Evolutionary conservation across 2,113 vertebrate species (phyloP).

Genomic region (Podarcis raffonei): DNA sequence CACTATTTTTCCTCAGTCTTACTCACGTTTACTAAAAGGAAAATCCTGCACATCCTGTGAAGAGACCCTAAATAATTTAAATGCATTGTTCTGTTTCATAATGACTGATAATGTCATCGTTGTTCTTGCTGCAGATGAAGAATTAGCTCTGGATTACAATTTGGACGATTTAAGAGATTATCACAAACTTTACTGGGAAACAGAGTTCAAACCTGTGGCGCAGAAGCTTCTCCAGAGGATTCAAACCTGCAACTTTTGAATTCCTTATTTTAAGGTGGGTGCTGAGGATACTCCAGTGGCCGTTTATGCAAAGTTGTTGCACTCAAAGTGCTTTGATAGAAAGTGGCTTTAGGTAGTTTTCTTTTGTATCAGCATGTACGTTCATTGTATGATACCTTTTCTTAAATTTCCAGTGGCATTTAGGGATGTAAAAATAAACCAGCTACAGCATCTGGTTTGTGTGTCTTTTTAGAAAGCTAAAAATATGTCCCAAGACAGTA

Average conservation of each 20-base stretch:
- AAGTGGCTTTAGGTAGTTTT: not conserved
- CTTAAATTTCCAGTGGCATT: not conserved
- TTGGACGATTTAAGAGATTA: slow-evolving; percentile 75
- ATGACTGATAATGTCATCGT: not conserved
- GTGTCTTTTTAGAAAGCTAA: not conserved
- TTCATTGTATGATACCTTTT: not conserved
- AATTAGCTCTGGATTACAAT: slow-evolving; percentile 75
- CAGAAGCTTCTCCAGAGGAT: slow-evolving; percentile 83
- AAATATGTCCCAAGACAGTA: too few relatives aligned
- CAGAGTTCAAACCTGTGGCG: slow-evolving; percentile 89
- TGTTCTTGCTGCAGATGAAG: slow-evolving; percentile 80
- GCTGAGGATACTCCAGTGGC: not conserved
- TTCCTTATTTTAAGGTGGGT: slow-evolving; percentile 41
- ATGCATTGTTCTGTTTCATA: not conserved
- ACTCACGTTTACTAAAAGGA: not conserved
- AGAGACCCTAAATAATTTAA: not conserved
- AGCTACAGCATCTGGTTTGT: not conserved
- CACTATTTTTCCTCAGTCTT: not conserved
- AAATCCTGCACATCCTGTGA: not conserved
- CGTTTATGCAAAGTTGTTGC: not conserved
- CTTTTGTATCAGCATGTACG: slow-evolving; percentile 8
- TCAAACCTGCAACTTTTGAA: slow-evolving; percentile 55
- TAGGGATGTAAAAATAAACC: slow-evolving; percentile 8
- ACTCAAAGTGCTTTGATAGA: not conserved
- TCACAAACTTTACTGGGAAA: slow-evolving; percentile 87